These are phyloP conservation scores for Leptinotarsa juncta DNA, from an alignment of 2,888 invertebrate genomes.

Conservation along the genomic window DNA sequence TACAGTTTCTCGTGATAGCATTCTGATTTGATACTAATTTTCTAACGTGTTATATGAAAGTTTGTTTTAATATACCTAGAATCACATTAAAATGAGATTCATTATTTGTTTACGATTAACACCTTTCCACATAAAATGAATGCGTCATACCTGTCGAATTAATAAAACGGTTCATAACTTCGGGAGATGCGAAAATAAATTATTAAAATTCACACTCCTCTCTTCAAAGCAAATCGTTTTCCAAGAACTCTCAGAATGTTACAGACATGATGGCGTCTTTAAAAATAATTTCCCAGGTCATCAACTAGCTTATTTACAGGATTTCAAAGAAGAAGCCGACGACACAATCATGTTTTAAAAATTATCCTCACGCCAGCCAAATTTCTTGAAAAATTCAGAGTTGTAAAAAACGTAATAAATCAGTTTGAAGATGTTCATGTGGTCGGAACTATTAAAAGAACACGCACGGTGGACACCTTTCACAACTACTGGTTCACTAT, in stretches of 20 bases:
- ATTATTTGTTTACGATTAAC: no score
- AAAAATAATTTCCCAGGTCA: conserved; percentile 5
- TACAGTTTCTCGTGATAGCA: no score
- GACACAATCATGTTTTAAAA: conserved; percentile 17
- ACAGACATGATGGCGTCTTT: conserved; percentile 5
- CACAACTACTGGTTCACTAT: neutral
- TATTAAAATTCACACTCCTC: neutral
- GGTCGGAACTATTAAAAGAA: conserved; percentile 4
- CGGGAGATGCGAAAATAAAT: neutral
- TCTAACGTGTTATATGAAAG: no score
- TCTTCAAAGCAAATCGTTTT: conserved; percentile 4
- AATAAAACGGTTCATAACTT: no score
- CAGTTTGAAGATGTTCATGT: conserved; percentile 18
- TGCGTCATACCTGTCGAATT: no score
- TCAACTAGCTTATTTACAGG: conserved; percentile 17
- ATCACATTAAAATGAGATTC: no score
- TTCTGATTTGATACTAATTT: no score
- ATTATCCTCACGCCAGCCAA: conserved; percentile 15
- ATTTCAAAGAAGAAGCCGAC: conserved; percentile 20
- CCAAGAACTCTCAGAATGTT: conserved; percentile 6
- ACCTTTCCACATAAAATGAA: no score
- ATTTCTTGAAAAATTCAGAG: conserved; percentile 23
- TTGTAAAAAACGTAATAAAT: conserved; percentile 21
- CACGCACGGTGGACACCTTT: conserved; percentile 3
- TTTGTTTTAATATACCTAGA: no score